phyloP scores from a whole-genome alignment of 2,797 vertebrate species.

The Monodelphis domestica region DNA sequence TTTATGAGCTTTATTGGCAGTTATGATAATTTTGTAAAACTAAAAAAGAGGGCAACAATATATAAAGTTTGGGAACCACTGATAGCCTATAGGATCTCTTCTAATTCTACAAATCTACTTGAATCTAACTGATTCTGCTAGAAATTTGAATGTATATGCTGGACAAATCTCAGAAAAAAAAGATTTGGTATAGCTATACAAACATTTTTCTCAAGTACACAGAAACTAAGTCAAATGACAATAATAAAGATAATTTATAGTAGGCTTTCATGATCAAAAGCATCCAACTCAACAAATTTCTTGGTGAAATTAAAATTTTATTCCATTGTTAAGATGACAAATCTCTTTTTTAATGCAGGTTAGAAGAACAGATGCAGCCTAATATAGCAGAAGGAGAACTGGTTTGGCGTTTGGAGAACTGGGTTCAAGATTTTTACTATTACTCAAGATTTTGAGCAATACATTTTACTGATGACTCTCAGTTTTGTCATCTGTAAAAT shows the following conservation, averaged over 20 bases:
- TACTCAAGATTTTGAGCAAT: not conserved
- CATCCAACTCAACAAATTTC: not conserved
- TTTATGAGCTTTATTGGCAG: not conserved
- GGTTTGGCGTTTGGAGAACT: not conserved
- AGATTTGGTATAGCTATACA: not conserved
- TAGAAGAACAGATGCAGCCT: not conserved
- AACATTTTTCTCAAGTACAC: not conserved
- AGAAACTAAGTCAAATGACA: not conserved
- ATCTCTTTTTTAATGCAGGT: not conserved
- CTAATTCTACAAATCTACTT: not conserved
- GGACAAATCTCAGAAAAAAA: not conserved
- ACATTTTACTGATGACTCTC: not conserved
- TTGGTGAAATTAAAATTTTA: not conserved
- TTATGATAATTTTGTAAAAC: not conserved
- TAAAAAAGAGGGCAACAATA: not conserved
- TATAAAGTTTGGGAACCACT: no score
- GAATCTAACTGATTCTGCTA: not conserved
- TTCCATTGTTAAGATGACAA: not conserved
- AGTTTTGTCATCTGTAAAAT: not conserved
- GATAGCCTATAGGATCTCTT: not conserved
- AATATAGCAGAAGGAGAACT: not conserved
- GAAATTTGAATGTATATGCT: not conserved
- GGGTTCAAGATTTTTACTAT: not conserved
- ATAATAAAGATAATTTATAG: not conserved
- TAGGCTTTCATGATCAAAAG: not conserved